A percentile compares a stretch with the other conserved stretches of the same genome.
phyloP scores from a whole-genome alignment of 64 coral and sea anemone species.

The Catalaphyllia jardinei region DNA sequence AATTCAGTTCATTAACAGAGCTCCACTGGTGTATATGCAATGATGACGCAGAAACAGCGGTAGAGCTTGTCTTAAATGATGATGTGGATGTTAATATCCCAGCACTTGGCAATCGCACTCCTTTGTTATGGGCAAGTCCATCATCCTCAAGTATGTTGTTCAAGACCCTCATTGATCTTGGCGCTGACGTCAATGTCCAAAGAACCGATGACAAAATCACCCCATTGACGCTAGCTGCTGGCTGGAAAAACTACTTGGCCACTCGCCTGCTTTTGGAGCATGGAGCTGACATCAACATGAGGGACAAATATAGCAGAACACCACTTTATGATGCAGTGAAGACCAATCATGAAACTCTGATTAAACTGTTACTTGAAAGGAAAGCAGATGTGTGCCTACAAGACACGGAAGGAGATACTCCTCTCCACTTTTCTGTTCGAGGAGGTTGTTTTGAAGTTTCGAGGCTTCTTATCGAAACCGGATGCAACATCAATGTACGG shows the following conservation, averaged over 20 bases:
- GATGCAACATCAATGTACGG: too few relatives aligned
- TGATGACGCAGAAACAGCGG: neutral
- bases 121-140: constrained; percentile 9
- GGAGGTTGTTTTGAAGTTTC: too few relatives aligned
- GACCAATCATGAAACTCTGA: too few relatives aligned
- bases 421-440: too few relatives aligned
- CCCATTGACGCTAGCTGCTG: neutral
- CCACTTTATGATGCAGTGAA: neutral
- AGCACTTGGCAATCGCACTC: neutral
- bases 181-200: constrained; percentile 12
- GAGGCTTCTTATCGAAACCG: too few relatives aligned
- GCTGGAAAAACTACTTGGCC: neutral
- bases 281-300: neutral
- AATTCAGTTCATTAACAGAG: neutral
- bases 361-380: too few relatives aligned
- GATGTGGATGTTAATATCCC: neutral
- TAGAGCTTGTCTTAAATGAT: constrained; percentile 22
- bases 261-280: neutral
- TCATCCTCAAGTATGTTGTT: constrained; percentile 6
- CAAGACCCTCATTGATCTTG: constrained; percentile 13
- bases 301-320: neutral
- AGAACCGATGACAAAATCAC: neutral
- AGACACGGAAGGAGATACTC: too few relatives aligned
- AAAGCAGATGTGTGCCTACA: too few relatives aligned
- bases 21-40: neutral